A percentile compares a stretch with the other conserved stretches of the same genome.
Conservation (phyloP, 2,888 invertebrate genomes). For the Furcula furcula region DNA sequence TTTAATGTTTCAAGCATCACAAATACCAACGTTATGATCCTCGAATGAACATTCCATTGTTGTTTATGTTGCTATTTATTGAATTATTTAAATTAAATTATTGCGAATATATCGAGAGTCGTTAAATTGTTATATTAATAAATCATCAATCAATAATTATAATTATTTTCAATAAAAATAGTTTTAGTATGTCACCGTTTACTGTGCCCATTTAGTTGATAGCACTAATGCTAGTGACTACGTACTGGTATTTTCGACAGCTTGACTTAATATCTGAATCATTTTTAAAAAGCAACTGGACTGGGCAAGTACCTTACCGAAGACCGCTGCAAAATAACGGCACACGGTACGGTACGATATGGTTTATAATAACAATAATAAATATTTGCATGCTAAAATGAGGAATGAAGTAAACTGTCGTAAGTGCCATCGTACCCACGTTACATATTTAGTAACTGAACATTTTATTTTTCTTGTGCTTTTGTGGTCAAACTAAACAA, state of each 20-base stretch:
- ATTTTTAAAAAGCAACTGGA: too few species aligned
- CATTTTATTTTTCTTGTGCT: conserved; percentile 45
- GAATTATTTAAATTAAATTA: conserved; percentile 11
- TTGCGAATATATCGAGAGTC: conserved; percentile 6
- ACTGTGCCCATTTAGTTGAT: conserved; percentile 27
- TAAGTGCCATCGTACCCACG: too few species aligned
- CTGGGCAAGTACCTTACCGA: too few species aligned
- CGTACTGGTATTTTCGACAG: too few species aligned
- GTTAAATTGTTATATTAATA: conserved; percentile 10
- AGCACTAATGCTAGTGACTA: too few species aligned
- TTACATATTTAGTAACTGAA: conserved; percentile 30
- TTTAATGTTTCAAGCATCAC: conserved; percentile 54
- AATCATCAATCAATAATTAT: conserved; percentile 10
- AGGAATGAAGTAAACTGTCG: too few species aligned
- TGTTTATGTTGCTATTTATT: conserved; percentile 32
- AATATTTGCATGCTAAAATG: too few species aligned
- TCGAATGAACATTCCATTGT: conserved; percentile 59
- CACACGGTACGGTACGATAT: too few species aligned
- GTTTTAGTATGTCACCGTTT: conserved; percentile 27
- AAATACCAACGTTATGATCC: conserved; percentile 35
- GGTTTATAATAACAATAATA: too few species aligned
- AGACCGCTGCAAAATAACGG: too few species aligned
- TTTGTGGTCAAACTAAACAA: conserved; percentile 45
- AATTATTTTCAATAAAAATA: conserved; percentile 27
- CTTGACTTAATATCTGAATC: too few species aligned